Evolutionary conservation across 1,140 invertebrate genomes (phyloP), one percentile per base, ranked within the genome.

Genomic region (Steinernema feltiae): DNA sequence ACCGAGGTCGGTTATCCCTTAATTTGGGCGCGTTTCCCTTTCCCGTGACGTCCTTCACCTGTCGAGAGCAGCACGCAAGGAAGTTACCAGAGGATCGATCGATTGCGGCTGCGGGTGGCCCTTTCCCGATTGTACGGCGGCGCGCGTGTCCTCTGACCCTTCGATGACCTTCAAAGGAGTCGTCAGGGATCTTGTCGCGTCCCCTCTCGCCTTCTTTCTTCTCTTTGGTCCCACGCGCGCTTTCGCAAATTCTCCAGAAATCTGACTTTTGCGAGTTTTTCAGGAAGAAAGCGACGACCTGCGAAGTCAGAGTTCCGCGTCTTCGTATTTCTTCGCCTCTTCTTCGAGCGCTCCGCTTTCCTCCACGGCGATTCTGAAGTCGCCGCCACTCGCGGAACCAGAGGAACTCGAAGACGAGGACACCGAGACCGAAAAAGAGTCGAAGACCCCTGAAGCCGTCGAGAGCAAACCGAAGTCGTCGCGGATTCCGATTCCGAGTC

Each of bases 271-370:
- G 35, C 35, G 18, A 41, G 7, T 41, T 41, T 63, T 63, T 27
- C 53, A 63, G 53, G 53, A 63, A 63, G 53, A 63, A 27, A 63
- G 53, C 53, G 53, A 63, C 53, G 53, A 63, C 24, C 53, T 63
- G 12, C 53, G 53, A 21, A 63, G 53, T 27, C 53, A 63, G 53
- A 63, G 53, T 27, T 63, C 53, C 53, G 53, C 53, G 2, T 63
- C 53, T 12, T 63, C 53, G 7, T 21, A 63, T 27, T 21, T 7
- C 7, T n/a, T 63, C 24, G 15, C 53, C 53, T 3, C 53, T 63
- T 63, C 53, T 3, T 27, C 24, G 7, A 27, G 53, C 53, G 24
- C 24, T 15, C 53, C 35, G 35, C 7, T 18, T 18, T 41, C 7
- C 35, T 41, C 35, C 7, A 41, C 35, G 35, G 7, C 35, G 18